Evolutionary conservation across 2,888 invertebrate species (phyloP), one percentile per base, ranked within the genome.

Genomic region (Trachelus iudaicus): DNA sequence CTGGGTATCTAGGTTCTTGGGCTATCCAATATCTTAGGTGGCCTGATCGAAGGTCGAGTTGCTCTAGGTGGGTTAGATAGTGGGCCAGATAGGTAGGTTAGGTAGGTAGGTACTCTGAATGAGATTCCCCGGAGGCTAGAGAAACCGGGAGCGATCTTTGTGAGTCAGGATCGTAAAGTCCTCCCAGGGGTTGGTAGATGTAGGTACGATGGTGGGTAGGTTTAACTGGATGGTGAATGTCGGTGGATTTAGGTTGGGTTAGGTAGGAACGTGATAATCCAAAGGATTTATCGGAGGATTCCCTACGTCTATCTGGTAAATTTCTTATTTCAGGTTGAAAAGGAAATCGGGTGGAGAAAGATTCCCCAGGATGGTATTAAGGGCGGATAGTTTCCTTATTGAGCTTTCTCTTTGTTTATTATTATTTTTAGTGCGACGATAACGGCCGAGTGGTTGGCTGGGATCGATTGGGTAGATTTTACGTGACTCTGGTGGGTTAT

Each of bases 21-120:
- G 56, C 2, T 9, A 1, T 56, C 13, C 35, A 12, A 12, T 35
- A 23, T 56, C 56, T 56, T 56, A 23, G 56, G 56, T 56, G 56
- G 6, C 2, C 73, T 76, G 75, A 81, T 83, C 78, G 82, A 81
- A 84, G 79, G 82, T 79, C 81, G 81, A 56, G 78, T 69, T 80
- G 78, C 79, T 81, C 76, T 75, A 78, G 75, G 68, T 40, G 75
- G 77, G 79, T 69, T 73, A 75, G 34, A 34, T 34, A 34, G 34
- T 34, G 34, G 34, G 34, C 1, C 9, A 9, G 34, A 34, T 34
- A 34, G 75, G 69, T 80, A 75, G 79, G 77, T 56, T 23, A 23
- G 56, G 2, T 56, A 56, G 9, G 56, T 56, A 56, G 23, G 56
- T 9, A 56, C 56, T 56, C 2, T 23, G 56, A 23, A 56, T 56